phyloP scores from a whole-genome alignment of 2,797 vertebrate species.

The Forpus xanthops region DNA sequence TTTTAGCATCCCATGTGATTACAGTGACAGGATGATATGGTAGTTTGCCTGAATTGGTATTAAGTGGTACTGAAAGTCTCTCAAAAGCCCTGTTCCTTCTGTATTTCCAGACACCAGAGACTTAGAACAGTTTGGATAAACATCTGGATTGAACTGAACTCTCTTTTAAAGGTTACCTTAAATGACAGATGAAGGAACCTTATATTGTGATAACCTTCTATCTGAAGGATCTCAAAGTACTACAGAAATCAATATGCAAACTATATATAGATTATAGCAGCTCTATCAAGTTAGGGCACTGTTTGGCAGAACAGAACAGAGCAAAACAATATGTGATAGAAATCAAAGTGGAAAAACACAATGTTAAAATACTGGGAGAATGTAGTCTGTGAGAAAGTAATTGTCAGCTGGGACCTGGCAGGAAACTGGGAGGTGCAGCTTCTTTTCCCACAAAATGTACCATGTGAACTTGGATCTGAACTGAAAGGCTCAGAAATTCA shows the following conservation, averaged over 20 bases:
- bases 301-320: background rate
- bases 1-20: conserved; percentile 41
- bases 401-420: background rate
- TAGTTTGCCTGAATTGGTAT: conserved; percentile 40
- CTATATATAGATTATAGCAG: conserved; percentile 1
- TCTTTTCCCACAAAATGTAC: background rate
- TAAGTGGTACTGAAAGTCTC: conserved; percentile 31
- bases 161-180: conserved; percentile 28
- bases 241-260: conserved; percentile 42
- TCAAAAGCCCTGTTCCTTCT: background rate
- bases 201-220: conserved; percentile 17
- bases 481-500: background rate
- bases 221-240: conserved; percentile 14
- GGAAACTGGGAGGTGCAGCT: background rate
- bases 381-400: background rate
- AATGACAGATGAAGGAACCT: conserved; percentile 17
- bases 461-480: conserved; percentile 16
- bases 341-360: conserved; percentile 1
- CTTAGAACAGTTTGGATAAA: conserved; percentile 27
- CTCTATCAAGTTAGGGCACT: background rate
- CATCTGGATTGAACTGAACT: conserved; percentile 3
- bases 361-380: conserved; percentile 1
- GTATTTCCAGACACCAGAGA: conserved; percentile 8
- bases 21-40: conserved; percentile 26
- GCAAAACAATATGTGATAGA: background rate